These are phyloP conservation scores for Leptinotarsa defecta DNA, from an alignment of 1,140 invertebrate genomes.

Conservation along the genomic window DNA sequence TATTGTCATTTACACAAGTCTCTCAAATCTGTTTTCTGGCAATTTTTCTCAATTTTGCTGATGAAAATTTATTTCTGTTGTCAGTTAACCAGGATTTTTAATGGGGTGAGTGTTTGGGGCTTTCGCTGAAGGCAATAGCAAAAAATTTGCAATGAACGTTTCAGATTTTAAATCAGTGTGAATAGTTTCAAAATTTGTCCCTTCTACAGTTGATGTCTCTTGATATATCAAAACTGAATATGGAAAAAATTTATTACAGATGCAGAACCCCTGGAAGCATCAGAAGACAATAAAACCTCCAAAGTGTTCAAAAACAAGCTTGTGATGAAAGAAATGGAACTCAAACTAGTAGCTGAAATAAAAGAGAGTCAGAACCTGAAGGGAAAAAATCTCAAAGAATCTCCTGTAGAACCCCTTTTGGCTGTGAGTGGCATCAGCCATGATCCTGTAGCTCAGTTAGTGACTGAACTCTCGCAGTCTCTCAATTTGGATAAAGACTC, in stretches of 20 bases:
- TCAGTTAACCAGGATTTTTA: conserved; percentile 18
- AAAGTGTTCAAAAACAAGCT: conserved; percentile 56
- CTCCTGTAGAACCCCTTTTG: conserved; percentile 52
- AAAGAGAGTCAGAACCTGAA: conserved; percentile 76
- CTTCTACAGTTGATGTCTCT: too few species aligned
- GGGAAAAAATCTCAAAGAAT: conserved; percentile 58
- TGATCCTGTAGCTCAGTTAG: conserved; percentile 77
- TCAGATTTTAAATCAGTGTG: too few species aligned
- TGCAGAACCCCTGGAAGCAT: conserved; percentile 23
- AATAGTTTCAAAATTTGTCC: too few species aligned
- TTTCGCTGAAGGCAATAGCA: not conserved
- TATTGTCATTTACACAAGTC: not conserved
- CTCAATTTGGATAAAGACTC: conserved; percentile 37
- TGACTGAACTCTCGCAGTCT: conserved; percentile 64
- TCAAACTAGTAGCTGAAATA: conserved; percentile 80
- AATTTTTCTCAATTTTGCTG: not conserved
- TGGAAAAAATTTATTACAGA: conserved; percentile 11
- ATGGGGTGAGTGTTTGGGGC: conserved; percentile 20
- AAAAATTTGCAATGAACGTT: too few species aligned
- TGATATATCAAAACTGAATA: not conserved
- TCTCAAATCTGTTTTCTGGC: not conserved
- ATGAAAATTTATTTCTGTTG: conserved; percentile 16
- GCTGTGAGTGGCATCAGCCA: conserved; percentile 55
- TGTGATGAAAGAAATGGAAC: conserved; percentile 77
- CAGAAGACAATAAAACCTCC: conserved; percentile 49